A percentile compares a stretch with the other conserved stretches of the same genome.
These are phyloP conservation scores for Oscheius myriophilus DNA, from an alignment of 2,888 invertebrate genomes.

Conservation along the genomic window DNA sequence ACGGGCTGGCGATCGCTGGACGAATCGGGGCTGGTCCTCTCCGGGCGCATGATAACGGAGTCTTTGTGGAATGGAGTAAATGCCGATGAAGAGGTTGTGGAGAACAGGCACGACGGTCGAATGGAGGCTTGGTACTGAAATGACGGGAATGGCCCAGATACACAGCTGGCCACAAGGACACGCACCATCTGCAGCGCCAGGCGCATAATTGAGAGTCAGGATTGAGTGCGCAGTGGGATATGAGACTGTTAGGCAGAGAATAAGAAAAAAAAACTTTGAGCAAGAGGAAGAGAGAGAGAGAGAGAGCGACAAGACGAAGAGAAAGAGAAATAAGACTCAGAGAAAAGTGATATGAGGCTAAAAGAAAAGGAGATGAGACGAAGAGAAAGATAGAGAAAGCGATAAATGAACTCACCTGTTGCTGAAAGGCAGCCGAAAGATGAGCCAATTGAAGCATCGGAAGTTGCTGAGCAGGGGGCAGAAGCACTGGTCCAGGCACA, in stretches of 20 bases:
- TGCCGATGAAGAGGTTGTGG: conserved; percentile 47
- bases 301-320: conserved; percentile 6
- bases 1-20: conserved; percentile 36
- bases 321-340: background rate
- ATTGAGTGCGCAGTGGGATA: background rate
- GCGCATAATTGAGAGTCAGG: background rate
- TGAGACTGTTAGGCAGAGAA: background rate
- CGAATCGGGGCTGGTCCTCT: conserved; percentile 52
- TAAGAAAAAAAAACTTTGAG: too few relatives aligned
- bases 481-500: conserved; percentile 13
- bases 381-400: background rate
- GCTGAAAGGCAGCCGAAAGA: conserved; percentile 39
- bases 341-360: background rate
- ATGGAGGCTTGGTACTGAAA: conserved; percentile 20
- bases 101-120: conserved; percentile 33
- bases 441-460: conserved; percentile 49
- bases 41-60: conserved; percentile 43
- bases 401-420: conserved; percentile 24
- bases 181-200: background rate
- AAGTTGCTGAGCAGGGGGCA: conserved; percentile 29
- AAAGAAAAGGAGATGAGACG: background rate
- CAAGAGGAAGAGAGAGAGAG: background rate
- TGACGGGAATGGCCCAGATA: background rate
- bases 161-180: too few relatives aligned
- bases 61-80: conserved; percentile 37